Conservation (phyloP, 30 jellyfish, hydroid and myxozoan species). For the Catostylus mosaicus region DNA sequence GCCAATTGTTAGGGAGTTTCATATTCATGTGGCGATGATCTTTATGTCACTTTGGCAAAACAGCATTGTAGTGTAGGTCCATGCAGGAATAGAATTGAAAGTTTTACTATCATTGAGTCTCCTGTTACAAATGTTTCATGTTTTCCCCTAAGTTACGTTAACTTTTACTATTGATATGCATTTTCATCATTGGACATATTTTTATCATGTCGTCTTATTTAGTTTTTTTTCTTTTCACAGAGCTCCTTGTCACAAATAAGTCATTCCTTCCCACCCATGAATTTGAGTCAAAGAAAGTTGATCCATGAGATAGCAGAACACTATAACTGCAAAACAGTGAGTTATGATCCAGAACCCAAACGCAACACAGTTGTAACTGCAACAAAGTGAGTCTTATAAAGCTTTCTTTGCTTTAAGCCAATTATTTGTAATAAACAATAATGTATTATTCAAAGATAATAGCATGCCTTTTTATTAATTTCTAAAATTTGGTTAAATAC, state of each 20-base stretch:
- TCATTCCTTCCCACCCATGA: slow-evolving; percentile 93
- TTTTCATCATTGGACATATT: no score
- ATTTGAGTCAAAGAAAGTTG: slow-evolving; percentile 69
- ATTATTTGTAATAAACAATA: neutral
- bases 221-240: slow-evolving; percentile 29
- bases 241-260: slow-evolving; percentile 68
- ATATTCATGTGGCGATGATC: no score
- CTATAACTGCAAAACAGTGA: slow-evolving; percentile 79
- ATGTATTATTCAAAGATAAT: neutral
- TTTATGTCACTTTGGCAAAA: no score
- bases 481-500: neutral
- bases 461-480: neutral
- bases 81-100: no score
- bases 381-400: slow-evolving; percentile 69
- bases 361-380: slow-evolving; percentile 92
- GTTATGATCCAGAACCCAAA: slow-evolving; percentile 92
- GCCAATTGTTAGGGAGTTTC: no score
- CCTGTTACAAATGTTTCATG: no score
- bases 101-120: no score
- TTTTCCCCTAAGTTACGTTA: no score
- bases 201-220: no score
- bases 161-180: no score
- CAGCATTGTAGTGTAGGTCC: no score
- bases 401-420: neutral
- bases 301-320: slow-evolving; percentile 91